A percentile compares a stretch with the other conserved stretches of the same genome.
phyloP scores from a whole-genome alignment of 2,888 invertebrate genomes.

The Nymphalis polychloros region DNA sequence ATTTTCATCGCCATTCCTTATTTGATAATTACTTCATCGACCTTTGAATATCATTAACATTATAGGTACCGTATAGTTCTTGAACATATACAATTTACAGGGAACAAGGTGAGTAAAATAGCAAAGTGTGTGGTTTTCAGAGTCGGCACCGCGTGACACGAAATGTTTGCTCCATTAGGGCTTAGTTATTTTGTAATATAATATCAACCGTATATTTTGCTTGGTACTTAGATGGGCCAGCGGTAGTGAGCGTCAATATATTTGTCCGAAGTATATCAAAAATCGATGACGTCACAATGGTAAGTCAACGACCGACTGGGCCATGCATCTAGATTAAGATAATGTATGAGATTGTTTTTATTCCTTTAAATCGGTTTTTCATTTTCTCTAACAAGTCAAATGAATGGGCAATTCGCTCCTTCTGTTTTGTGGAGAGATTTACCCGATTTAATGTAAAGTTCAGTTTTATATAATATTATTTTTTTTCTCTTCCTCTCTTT shows the following conservation, averaged over 20 bases:
- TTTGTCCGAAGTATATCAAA: slow-evolving; percentile 99
- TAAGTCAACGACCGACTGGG: slow-evolving; percentile 85
- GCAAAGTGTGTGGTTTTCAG: slow-evolving; percentile 52
- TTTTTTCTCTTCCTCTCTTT: slow-evolving; percentile 66
- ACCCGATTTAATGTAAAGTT: slow-evolving; percentile 63
- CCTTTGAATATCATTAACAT: slow-evolving; percentile 43
- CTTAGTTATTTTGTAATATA: slow-evolving; percentile 57
- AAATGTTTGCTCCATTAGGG: slow-evolving; percentile 56
- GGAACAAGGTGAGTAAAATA: slow-evolving; percentile 45
- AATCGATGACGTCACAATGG: slow-evolving; percentile 99
- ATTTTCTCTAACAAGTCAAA: slow-evolving; percentile 72
- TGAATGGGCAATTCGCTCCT: slow-evolving; percentile 78
- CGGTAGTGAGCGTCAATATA: slow-evolving; percentile 98
- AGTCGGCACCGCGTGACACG: slow-evolving; percentile 44
- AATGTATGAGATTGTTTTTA: slow-evolving; percentile 54
- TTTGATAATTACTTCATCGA: slow-evolving; percentile 48
- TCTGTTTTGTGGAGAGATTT: slow-evolving; percentile 64
- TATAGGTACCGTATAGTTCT: slow-evolving; percentile 29
- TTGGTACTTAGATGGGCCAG: slow-evolving; percentile 91
- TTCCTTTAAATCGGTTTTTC: slow-evolving; percentile 52
- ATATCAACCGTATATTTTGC: slow-evolving; percentile 74
- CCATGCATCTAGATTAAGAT: slow-evolving; percentile 66
- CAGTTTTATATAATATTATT: slow-evolving; percentile 49
- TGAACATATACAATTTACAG: slow-evolving; percentile 39
- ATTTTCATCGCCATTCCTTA: slow-evolving; percentile 52